phyloP scores from a whole-genome alignment of 2,797 vertebrate genomes.

The Myiotriccus ornatus region DNA sequence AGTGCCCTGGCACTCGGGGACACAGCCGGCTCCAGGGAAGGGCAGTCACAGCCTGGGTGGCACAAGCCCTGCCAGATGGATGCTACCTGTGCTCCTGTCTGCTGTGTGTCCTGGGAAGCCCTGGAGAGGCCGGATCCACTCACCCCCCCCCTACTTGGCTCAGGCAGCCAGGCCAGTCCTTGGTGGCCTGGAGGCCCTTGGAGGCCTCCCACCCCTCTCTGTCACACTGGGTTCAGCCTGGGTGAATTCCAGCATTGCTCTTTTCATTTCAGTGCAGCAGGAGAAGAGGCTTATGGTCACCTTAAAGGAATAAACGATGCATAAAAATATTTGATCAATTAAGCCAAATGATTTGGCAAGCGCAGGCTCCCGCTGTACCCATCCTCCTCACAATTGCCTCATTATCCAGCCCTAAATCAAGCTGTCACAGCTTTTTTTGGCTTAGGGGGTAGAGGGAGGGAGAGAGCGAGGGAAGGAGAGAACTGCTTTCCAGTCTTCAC shows the following conservation, averaged over 20 bases:
- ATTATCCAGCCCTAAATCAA: slow-evolving; percentile 55
- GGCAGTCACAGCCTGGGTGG: background rate
- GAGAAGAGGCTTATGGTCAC: slow-evolving; percentile 1
- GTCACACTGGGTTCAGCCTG: background rate
- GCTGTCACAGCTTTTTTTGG: slow-evolving; percentile 7
- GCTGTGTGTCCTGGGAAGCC: background rate
- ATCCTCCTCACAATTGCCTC: slow-evolving; percentile 39
- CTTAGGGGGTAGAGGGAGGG: background rate
- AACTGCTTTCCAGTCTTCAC: background rate
- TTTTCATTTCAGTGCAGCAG: background rate
- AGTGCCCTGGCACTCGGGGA: background rate
- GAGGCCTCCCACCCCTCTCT: background rate
- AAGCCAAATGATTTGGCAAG: slow-evolving; percentile 49
- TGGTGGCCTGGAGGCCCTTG: background rate
- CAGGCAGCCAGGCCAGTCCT: background rate
- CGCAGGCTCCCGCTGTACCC: slow-evolving; percentile 6
- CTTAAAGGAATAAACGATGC: slow-evolving; percentile 50
- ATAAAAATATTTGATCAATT: slow-evolving; percentile 66
- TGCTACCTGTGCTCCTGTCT: background rate
- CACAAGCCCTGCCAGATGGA: background rate
- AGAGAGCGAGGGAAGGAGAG: background rate
- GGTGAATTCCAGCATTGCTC: slow-evolving; percentile 6
- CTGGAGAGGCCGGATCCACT: background rate
- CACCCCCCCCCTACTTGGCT: background rate
- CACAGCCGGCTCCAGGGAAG: background rate